Conservation (phyloP, 1,140 invertebrate genomes). For the Eurosta solidaginis region DNA sequence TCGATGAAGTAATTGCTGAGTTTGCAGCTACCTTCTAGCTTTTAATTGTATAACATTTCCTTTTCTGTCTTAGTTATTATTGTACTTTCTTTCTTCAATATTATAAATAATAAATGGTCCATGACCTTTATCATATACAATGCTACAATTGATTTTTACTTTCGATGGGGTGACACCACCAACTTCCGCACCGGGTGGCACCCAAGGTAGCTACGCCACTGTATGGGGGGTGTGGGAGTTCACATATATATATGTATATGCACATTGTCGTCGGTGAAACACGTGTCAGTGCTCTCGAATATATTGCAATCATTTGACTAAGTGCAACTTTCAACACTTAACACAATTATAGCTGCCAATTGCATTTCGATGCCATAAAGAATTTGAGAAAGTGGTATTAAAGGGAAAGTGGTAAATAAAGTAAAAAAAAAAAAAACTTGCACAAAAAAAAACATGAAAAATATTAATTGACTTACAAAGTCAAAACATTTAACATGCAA, state of each 20-base stretch:
- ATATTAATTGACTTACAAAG: constrained; percentile 28
- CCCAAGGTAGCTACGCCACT: no score
- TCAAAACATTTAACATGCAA: constrained; percentile 26
- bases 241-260: not conserved
- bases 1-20: no score
- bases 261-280: not conserved
- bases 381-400: not conserved
- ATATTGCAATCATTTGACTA: not conserved
- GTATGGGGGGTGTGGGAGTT: no score
- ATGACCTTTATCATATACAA: no score
- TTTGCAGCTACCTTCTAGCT: no score
- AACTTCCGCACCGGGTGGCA: no score
- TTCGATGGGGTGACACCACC: no score
- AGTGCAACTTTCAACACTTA: constrained; percentile 30
- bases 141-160: no score
- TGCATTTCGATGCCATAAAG: not conserved
- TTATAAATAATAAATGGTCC: no score
- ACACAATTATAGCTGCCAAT: not conserved
- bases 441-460: not conserved
- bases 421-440: not conserved
- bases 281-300: not conserved
- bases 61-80: no score
- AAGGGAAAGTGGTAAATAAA: not conserved
- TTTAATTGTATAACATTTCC: no score
- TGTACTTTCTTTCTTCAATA: no score